Percentiles rank a stretch among this genome's conserved stretches.
phyloP scores from a whole-genome alignment of 2,797 vertebrate genomes.

The Clamator glandarius region DNA sequence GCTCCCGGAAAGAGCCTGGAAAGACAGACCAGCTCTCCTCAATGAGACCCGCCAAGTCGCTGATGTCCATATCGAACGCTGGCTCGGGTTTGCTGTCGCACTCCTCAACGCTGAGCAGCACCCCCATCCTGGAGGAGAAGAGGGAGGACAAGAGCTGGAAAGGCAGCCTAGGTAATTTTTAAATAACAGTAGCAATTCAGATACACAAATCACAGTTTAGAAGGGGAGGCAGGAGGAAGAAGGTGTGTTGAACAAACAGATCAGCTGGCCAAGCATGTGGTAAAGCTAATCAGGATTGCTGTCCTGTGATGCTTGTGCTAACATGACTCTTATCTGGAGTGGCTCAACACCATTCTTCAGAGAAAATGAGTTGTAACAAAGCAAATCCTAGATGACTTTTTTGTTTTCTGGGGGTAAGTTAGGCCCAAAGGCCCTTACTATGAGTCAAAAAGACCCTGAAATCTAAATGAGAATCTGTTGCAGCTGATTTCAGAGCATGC shows the following conservation, averaged over 20 bases:
- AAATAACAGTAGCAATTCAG: background rate
- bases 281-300: background rate
- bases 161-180: constrained; percentile 90
- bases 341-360: background rate
- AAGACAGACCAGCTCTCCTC: constrained; percentile 89
- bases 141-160: constrained; percentile 95
- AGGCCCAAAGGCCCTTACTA: background rate
- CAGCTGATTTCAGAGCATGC: background rate
- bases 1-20: constrained; percentile 92
- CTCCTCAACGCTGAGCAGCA: constrained; percentile 88
- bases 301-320: background rate
- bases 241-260: background rate
- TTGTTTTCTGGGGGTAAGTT: background rate
- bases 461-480: background rate
- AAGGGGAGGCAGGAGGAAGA: background rate
- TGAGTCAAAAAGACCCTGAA: background rate
- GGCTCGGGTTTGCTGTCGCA: constrained; percentile 89
- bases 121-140: constrained; percentile 94
- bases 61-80: constrained; percentile 96
- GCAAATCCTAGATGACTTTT: background rate
- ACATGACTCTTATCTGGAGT: background rate
- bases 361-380: background rate
- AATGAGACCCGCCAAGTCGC: constrained; percentile 97
- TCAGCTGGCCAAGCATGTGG: background rate
- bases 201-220: accelerated